Conservation (phyloP, 2,888 invertebrate genomes). For the Agrotis segetum region DNA sequence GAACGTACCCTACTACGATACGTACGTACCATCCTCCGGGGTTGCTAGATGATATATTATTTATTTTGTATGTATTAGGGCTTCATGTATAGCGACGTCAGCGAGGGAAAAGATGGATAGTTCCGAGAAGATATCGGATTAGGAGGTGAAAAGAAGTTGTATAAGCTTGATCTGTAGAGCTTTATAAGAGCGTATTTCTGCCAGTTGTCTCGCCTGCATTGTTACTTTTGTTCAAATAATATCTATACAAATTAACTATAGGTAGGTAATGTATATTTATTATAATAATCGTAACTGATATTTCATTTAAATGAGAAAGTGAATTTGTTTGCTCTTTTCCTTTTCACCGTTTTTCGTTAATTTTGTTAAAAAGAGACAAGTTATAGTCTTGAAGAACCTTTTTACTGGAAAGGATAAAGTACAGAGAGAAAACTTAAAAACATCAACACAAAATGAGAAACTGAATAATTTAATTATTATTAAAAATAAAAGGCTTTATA, state of each 20-base stretch:
- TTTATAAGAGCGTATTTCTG: background rate
- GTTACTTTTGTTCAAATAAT: no score
- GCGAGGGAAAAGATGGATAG: constrained; percentile 6
- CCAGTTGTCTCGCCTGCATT: no score
- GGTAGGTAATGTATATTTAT: no score
- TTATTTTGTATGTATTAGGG: constrained; percentile 43
- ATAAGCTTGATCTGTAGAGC: constrained; percentile 20
- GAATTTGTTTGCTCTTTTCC: no score
- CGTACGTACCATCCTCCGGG: constrained; percentile 49
- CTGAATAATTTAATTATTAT: background rate
- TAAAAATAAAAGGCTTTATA: background rate
- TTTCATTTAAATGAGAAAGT: no score
- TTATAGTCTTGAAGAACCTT: no score
- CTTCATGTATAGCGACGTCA: constrained; percentile 29
- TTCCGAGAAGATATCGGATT: constrained; percentile 26
- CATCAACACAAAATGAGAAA: background rate
- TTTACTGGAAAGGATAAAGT: no score
- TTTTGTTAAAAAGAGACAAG: no score
- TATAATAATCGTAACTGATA: no score
- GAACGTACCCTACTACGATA: constrained; percentile 25
- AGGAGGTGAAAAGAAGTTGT: background rate
- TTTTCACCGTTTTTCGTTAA: no score
- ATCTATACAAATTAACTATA: no score
- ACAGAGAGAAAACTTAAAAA: background rate
- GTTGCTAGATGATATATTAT: constrained; percentile 38